Evolutionary conservation across 1,140 invertebrate genomes (phyloP).

Genomic region (Orussus abietinus): DNA sequence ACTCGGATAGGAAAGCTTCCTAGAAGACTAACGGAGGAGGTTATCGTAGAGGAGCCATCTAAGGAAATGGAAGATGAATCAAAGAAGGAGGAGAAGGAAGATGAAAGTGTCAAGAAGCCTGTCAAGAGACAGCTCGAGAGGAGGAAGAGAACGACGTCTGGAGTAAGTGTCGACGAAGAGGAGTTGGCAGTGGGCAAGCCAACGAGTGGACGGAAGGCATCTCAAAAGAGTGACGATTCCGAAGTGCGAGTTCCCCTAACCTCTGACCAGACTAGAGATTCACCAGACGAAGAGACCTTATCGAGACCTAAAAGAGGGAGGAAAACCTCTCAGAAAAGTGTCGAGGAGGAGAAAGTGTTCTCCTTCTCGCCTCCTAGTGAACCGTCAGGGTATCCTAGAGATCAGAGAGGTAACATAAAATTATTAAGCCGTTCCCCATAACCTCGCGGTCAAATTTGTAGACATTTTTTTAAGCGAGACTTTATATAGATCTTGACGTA

Average conservation of each 20-base stretch:
- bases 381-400: conserved; percentile 10
- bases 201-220: conserved; percentile 22
- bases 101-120: background rate
- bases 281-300: no score
- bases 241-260: no score
- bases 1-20: no score
- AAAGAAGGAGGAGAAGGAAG: conserved; percentile 5
- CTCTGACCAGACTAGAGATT: no score
- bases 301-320: background rate
- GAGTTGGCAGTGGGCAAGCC: conserved; percentile 10
- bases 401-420: conserved; percentile 24
- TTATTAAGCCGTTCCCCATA: no score
- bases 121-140: conserved; percentile 8
- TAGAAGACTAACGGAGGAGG: conserved; percentile 19
- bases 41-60: conserved; percentile 22
- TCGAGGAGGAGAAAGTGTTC: conserved; percentile 17
- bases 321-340: background rate
- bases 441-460: no score
- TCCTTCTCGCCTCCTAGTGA: conserved; percentile 30
- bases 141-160: conserved; percentile 23
- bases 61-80: conserved; percentile 2
- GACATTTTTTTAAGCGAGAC: no score
- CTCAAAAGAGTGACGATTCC: conserved; percentile 15
- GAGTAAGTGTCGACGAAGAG: conserved; percentile 1
- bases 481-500: no score